Conservation (phyloP, 2,797 vertebrate genomes). For the Apogon hyalosoma region DNA sequence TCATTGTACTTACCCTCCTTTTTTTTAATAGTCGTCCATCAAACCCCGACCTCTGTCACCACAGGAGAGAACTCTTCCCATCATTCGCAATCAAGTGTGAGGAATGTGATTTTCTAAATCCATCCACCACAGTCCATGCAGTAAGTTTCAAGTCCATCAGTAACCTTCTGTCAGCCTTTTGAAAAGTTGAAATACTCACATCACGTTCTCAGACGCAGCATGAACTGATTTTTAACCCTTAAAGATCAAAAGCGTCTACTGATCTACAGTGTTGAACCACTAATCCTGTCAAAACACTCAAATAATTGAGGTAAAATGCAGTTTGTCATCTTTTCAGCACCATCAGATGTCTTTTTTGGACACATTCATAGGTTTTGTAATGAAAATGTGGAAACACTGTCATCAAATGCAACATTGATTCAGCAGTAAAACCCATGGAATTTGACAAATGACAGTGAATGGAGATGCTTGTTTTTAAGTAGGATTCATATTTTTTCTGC, state of each 20-base stretch:
- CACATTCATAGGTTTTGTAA: too few species aligned
- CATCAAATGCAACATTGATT: too few species aligned
- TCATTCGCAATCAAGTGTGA: conserved; percentile 31
- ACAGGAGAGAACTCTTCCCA: conserved; percentile 44
- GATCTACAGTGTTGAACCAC: too few species aligned
- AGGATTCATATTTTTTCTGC: too few species aligned
- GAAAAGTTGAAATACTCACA: conserved; percentile 36
- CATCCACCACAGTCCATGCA: conserved; percentile 22
- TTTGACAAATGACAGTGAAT: too few species aligned
- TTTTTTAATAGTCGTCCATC: conserved; percentile 27
- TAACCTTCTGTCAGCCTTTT: conserved; percentile 26
- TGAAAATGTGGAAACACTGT: too few species aligned
- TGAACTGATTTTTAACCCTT: conserved; percentile 10
- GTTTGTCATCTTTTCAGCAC: too few species aligned
- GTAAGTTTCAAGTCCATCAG: conserved; percentile 14
- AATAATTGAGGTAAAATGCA: too few species aligned
- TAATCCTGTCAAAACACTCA: too few species aligned
- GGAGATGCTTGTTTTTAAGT: too few species aligned
- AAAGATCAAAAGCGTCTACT: background rate
- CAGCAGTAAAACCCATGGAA: too few species aligned
- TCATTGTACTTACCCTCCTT: conserved; percentile 29
- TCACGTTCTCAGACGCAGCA: conserved; percentile 15
- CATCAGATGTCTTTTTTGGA: too few species aligned
- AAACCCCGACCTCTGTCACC: conserved; percentile 41
- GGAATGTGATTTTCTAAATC: conserved; percentile 56